Base-by-base conservation (phyloP, 2,888 invertebrate species). In the Cecidostiba fungosa region DNA sequence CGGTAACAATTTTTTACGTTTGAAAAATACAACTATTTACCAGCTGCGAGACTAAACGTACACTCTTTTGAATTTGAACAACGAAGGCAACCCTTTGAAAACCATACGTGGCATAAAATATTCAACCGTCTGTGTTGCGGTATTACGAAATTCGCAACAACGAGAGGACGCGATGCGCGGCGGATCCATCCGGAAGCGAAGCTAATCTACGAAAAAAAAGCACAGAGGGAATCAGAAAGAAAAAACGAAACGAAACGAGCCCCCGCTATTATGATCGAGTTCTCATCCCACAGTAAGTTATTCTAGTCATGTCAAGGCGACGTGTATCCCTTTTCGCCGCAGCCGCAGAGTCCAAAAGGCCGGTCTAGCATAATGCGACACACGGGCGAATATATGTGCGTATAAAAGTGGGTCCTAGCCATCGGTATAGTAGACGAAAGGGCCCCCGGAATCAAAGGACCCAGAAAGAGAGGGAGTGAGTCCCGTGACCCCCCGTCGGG, bases 401-500 rank as follows among this genome's bases (percentile, higher is more conserved):
- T 66, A 19, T 14, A 14, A 16, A 69, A 72, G 62, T 74, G 29
- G 84, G 70, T 70, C 73, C 50, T 79, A 43, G 36, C n/a, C 12
- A 12, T n/a, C 29, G 8, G 26, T 3, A 70, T 70, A 16, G 19
- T 43, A 70, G 72, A 84, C 59, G 76, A 85, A 77, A 85, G 80
- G 76, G 80, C 47, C 84, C 39, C 32, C 29, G 81, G 26, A 85
- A 77, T 76, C 77, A 77, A 62, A 85, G 77, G 77, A 43, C 26
- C 16, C 54, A 23, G 26, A 73, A 72, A 62, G 62, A 59, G 70
- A 81, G 80, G 69, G 59, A 74, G 84, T 14, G 23, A 72, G 72
- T 19, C 12, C 66, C 76, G 32, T 66, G 88, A 89, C 90, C 92
- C 92, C 92, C 92, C 90, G 91, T 90, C 89, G 90, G 89, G 91